Percentiles rank a stretch among this genome's conserved stretches.
Conservation (phyloP, 2,113 vertebrate species). For the Anhinga rufa region DNA sequence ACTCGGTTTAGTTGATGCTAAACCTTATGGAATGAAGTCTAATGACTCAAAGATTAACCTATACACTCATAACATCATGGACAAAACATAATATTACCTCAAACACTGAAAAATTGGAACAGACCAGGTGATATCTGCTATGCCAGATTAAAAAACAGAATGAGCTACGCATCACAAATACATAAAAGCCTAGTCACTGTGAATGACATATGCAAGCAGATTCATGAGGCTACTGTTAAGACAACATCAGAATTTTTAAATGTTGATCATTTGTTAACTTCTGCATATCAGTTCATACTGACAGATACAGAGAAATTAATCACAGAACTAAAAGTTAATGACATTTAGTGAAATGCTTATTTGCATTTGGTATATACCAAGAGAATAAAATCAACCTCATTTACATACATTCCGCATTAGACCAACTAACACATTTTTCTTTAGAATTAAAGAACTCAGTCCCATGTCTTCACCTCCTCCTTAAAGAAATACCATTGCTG, state of each 20-base stretch:
- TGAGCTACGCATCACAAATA: background rate
- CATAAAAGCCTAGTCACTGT: background rate
- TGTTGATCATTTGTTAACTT: background rate
- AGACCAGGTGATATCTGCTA: background rate
- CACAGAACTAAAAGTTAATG: background rate
- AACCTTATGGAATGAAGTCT: background rate
- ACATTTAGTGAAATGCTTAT: background rate
- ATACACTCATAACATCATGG: background rate
- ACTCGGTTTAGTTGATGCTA: background rate
- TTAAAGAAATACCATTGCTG: background rate
- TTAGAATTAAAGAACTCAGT: background rate
- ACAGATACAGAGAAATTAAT: background rate
- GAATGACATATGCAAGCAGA: background rate
- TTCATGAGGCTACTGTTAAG: background rate
- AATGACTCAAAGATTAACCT: background rate
- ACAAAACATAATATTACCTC: background rate
- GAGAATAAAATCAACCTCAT: background rate
- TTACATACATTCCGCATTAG: background rate
- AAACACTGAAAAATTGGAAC: background rate
- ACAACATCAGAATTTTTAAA: background rate
- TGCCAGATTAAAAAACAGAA: background rate
- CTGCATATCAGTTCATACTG: background rate
- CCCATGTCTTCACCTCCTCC: background rate
- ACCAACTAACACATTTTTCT: background rate
- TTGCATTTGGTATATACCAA: background rate